phyloP scores from a whole-genome alignment of 2,113 vertebrate species.

The Nothocercus julius region DNA sequence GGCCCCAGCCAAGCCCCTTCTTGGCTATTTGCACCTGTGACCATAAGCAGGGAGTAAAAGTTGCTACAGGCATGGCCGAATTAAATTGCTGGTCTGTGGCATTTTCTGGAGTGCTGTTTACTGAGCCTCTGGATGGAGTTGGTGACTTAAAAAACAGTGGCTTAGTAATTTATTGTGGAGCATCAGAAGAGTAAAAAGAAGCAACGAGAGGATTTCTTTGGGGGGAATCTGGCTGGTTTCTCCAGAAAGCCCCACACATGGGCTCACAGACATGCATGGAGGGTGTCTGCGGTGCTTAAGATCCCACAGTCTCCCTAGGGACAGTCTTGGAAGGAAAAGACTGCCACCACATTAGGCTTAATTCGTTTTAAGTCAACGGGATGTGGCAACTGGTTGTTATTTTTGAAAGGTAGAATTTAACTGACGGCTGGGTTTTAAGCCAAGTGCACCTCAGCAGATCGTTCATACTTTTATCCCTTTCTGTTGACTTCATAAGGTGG shows the following conservation, averaged over 20 bases:
- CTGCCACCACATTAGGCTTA: not conserved
- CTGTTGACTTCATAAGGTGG: slow-evolving; percentile 31
- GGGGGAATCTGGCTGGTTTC: not conserved
- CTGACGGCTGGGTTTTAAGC: slow-evolving; percentile 8
- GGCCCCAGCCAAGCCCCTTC: not conserved
- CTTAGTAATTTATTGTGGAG: not conserved
- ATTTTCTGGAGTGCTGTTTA: not conserved
- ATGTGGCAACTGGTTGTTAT: not conserved
- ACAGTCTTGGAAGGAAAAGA: not conserved
- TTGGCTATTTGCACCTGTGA: not conserved
- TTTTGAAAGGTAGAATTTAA: slow-evolving; percentile 39
- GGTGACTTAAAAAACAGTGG: not conserved
- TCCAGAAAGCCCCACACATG: not conserved
- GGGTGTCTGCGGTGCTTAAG: not conserved
- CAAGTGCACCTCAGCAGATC: slow-evolving; percentile 23
- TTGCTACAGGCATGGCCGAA: rapidly evolving
- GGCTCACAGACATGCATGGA: not conserved
- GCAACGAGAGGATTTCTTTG: not conserved
- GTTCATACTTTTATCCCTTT: slow-evolving; percentile 45
- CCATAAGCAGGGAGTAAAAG: not conserved
- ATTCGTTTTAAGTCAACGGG: not conserved
- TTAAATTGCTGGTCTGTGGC: rapidly evolving
- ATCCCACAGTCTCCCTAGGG: not conserved
- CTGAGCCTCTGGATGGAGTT: not conserved
- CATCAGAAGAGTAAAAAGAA: not conserved